phyloP scores from a whole-genome alignment of 2,797 vertebrate genomes.

The Peromyscus attwateri region DNA sequence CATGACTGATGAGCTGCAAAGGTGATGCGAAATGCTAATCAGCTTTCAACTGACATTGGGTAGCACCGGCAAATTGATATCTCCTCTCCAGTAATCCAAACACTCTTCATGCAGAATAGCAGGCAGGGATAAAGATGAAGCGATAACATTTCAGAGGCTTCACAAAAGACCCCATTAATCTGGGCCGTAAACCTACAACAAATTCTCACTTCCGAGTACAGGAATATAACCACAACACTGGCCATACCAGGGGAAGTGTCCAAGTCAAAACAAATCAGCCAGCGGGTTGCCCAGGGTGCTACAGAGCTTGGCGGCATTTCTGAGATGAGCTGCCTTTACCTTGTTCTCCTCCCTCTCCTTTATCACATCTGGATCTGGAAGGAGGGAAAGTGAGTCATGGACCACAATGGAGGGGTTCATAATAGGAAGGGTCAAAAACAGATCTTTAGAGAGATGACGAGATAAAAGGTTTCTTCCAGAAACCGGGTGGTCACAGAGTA shows the following conservation, averaged over 20 bases:
- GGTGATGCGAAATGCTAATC: conserved; percentile 84
- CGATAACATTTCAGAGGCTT: conserved; percentile 72
- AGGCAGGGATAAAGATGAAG: conserved; percentile 75
- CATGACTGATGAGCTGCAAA: conserved; percentile 80
- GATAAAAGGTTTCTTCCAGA: conserved; percentile 33
- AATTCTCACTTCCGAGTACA: conserved; percentile 56
- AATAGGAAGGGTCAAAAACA: neutral
- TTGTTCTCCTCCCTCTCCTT: neutral
- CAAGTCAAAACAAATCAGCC: neutral
- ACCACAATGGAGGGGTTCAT: neutral
- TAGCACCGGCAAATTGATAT: conserved; percentile 75
- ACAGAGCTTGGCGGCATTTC: neutral
- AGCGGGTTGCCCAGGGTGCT: neutral
- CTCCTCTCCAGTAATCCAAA: conserved; percentile 73
- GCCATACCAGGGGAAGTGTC: conserved; percentile 36
- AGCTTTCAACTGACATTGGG: conserved; percentile 77
- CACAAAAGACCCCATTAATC: conserved; percentile 75
- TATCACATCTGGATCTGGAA: neutral
- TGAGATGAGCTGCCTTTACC: conserved; percentile 6
- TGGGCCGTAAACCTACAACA: conserved; percentile 66
- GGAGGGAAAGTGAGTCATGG: neutral
- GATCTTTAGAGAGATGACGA: neutral
- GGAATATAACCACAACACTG: conserved; percentile 27
- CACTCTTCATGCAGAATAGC: conserved; percentile 56
- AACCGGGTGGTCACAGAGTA: neutral